A percentile compares a stretch with the other conserved stretches of the same genome.
These are phyloP conservation scores for Macrocentrus cingulum DNA, from an alignment of 1,140 invertebrate species.

Conservation along the genomic window DNA sequence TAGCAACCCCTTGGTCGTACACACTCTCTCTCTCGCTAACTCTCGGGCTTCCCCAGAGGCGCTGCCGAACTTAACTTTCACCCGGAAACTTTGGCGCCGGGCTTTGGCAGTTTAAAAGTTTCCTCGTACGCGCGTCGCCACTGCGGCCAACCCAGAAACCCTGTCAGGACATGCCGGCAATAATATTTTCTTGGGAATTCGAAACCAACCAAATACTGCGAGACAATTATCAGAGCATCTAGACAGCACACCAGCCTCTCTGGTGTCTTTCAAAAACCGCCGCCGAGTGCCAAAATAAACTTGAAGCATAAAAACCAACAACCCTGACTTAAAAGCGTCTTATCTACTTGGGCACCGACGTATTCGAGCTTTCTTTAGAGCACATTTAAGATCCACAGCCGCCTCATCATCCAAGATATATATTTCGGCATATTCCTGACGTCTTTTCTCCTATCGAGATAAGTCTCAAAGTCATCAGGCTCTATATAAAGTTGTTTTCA, in stretches of 20 bases:
- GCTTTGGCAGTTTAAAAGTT: conserved; percentile 44
- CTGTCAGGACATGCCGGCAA: conserved; percentile 32
- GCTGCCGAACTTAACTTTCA: conserved; percentile 4
- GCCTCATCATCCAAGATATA: conserved; percentile 11
- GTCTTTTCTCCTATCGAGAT: conserved; percentile 8
- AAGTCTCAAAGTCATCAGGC: conserved; percentile 15
- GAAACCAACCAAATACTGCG: conserved; percentile 32
- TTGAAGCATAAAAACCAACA: background rate
- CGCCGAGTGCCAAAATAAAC: background rate
- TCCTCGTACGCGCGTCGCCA: conserved; percentile 15
- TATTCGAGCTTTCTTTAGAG: conserved; percentile 14
- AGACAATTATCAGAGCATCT: no score
- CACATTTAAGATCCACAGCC: conserved; percentile 6
- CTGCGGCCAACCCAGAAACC: conserved; percentile 21
- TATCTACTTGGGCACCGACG: conserved; percentile 9
- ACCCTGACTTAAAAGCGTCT: conserved; percentile 16
- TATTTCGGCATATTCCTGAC: conserved; percentile 6
- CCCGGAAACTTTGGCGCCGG: conserved; percentile 31
- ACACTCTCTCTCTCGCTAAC: background rate
- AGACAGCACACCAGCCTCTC: no score
- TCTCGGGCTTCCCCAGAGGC: conserved; percentile 9
- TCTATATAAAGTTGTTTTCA: conserved; percentile 24
- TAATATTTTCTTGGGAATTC: conserved; percentile 40
- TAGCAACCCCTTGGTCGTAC: background rate
- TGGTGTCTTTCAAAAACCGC: no score